phyloP scores from a whole-genome alignment of 2,113 vertebrate genomes.

The Scalopus aquaticus region DNA sequence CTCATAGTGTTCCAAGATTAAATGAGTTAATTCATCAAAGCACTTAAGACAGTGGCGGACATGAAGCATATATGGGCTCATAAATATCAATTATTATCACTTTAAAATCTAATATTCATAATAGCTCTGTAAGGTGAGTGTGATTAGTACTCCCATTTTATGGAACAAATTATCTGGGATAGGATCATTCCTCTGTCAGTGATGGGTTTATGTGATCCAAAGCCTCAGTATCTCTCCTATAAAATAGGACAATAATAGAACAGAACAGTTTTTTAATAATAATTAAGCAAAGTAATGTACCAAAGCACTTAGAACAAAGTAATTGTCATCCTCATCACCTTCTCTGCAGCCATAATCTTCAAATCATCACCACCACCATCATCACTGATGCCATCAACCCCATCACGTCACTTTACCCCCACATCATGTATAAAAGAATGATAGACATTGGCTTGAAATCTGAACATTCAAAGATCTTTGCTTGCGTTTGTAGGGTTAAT shows the following conservation, averaged over 20 bases:
- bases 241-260: background rate
- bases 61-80: background rate
- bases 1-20: background rate
- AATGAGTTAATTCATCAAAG: background rate
- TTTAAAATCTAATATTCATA: conserved; percentile 7
- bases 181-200: background rate
- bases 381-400: background rate
- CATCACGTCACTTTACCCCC: background rate
- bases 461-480: background rate
- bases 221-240: background rate
- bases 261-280: background rate
- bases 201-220: background rate
- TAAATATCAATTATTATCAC: background rate
- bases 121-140: background rate
- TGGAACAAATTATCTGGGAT: background rate
- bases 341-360: no score
- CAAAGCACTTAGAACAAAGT: background rate
- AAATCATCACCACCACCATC: background rate
- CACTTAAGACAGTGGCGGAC: background rate
- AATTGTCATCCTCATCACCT: background rate
- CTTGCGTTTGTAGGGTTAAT: background rate
- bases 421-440: background rate
- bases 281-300: background rate
- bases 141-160: background rate
- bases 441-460: background rate